Evolutionary conservation across 2,113 vertebrate species (phyloP).

Genomic region (Entosphenus tridentatus): DNA sequence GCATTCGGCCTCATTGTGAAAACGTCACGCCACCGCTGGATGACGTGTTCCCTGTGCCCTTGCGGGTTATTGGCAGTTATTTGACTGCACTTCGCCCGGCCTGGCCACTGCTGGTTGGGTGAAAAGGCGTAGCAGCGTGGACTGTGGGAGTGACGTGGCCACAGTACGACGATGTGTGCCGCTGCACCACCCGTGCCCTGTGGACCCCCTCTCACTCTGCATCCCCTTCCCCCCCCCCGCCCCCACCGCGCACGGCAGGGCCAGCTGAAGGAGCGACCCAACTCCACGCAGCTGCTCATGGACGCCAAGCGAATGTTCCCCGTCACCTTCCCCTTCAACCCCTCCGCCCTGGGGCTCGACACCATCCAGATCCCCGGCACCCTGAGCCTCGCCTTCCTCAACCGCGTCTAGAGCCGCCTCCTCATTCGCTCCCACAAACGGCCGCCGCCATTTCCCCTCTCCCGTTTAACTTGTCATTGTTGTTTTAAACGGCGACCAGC

Average conservation of each 20-base stretch:
- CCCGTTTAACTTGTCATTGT: too few species aligned
- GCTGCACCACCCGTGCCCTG: not conserved
- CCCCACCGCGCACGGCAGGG: not conserved
- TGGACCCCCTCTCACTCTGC: not conserved
- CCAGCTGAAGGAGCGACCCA: slow-evolving; percentile 43
- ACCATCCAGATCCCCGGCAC: slow-evolving; percentile 88
- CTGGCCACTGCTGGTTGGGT: not conserved
- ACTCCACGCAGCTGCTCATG: slow-evolving; percentile 79
- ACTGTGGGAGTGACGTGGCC: not conserved
- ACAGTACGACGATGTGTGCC: not conserved
- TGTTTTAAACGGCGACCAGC: too few species aligned
- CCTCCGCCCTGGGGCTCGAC: slow-evolving; percentile 72
- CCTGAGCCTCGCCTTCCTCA: slow-evolving; percentile 66
- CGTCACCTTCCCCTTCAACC: slow-evolving; percentile 85
- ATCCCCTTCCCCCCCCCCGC: not conserved
- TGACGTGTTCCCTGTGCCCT: not conserved
- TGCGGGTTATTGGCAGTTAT: not conserved
- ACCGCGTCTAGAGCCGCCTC: slow-evolving; percentile 34
- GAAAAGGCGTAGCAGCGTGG: not conserved
- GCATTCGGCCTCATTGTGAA: not conserved
- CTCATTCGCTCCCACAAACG: too few species aligned
- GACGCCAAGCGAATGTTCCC: slow-evolving; percentile 95
- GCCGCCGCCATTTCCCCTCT: too few species aligned
- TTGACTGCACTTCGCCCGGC: not conserved
- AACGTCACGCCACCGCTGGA: not conserved